A percentile compares a stretch with the other conserved stretches of the same genome.
phyloP scores from a whole-genome alignment of 2,888 invertebrate species.

The Deilephila elpenor region DNA sequence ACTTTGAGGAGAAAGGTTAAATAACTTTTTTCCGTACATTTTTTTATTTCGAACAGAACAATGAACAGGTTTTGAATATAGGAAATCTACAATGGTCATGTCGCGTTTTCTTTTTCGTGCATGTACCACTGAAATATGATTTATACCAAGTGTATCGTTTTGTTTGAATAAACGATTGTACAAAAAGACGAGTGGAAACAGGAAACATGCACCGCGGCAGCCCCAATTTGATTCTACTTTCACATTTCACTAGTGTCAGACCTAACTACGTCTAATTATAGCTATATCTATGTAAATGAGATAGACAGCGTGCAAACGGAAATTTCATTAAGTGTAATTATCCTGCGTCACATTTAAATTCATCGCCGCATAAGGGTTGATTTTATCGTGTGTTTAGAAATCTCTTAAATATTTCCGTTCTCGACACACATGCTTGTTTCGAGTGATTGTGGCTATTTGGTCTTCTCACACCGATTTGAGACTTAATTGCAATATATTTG shows the following conservation, averaged over 20 bases:
- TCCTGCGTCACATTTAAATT: background rate
- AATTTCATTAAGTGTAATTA: conserved; percentile 29
- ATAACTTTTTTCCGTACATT: too few relatives aligned
- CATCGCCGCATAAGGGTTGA: conserved; percentile 7
- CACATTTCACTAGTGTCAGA: conserved; percentile 37
- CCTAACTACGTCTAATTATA: conserved; percentile 37
- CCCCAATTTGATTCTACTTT: conserved; percentile 31
- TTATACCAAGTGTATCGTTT: background rate
- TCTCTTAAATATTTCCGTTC: conserved; percentile 9
- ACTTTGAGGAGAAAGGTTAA: too few relatives aligned
- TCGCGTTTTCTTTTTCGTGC: too few relatives aligned
- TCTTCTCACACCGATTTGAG: too few relatives aligned
- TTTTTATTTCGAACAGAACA: too few relatives aligned
- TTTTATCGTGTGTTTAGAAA: conserved; percentile 12
- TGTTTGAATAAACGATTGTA: background rate
- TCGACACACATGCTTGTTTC: background rate
- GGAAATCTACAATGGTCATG: too few relatives aligned
- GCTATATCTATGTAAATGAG: conserved; percentile 38
- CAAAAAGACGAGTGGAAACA: background rate
- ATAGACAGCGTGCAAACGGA: conserved; percentile 34
- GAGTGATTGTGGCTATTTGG: background rate
- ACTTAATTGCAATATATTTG: too few relatives aligned
- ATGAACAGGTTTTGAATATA: too few relatives aligned
- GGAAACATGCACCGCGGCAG: background rate
- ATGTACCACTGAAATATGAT: too few relatives aligned